Evolutionary conservation across 35 echinoderm and acorn worm genomes (phyloP).

Genomic region (Ophioderma brevispina): DNA sequence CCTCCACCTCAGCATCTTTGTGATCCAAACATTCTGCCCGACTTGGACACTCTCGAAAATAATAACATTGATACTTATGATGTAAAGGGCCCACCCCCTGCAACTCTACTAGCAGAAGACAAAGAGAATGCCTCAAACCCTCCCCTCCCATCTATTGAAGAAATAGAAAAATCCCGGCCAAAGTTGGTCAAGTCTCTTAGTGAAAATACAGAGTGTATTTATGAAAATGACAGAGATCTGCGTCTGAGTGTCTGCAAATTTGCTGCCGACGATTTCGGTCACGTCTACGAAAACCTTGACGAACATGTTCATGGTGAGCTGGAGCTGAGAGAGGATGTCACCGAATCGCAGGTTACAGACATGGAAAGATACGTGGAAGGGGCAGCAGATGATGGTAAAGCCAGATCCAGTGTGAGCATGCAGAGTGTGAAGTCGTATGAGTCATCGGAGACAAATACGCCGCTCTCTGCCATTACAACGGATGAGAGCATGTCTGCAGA

Average conservation of each 20-base stretch:
- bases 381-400: neutral
- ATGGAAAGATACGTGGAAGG: neutral
- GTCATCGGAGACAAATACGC: neutral
- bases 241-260: neutral
- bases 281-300: neutral
- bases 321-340: neutral
- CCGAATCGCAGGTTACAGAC: neutral
- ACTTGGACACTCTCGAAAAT: too few relatives aligned
- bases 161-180: neutral
- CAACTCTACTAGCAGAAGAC: too few relatives aligned
- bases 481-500: neutral
- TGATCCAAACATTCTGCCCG: neutral
- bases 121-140: too few relatives aligned
- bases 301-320: neutral
- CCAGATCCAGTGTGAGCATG: neutral
- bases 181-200: neutral
- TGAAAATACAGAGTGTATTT: neutral
- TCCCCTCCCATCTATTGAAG: too few relatives aligned
- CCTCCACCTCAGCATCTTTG: neutral
- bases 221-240: neutral
- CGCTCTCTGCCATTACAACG: neutral
- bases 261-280: neutral
- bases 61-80: too few relatives aligned
- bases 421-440: neutral
- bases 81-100: too few relatives aligned